Evolutionary conservation across 2,888 invertebrate species (phyloP).

Genomic region (Trachelus troglodyta): DNA sequence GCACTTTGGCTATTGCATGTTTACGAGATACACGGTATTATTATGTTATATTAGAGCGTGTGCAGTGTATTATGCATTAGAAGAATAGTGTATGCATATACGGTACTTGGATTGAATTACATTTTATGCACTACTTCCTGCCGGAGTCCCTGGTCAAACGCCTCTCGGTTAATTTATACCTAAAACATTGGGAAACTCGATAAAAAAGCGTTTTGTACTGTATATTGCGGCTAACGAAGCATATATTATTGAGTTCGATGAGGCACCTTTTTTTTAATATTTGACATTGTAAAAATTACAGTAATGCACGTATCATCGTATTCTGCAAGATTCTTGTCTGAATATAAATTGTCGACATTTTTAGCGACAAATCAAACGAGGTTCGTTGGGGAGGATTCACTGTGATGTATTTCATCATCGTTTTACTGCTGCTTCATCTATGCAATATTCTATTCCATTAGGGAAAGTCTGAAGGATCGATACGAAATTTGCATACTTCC

Average conservation of each 20-base stretch:
- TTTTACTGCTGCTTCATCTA: background rate
- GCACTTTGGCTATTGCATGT: constrained; percentile 6
- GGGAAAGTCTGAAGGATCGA: background rate
- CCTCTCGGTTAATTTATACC: background rate
- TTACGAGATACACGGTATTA: constrained; percentile 4
- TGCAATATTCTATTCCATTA: background rate
- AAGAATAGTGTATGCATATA: constrained; percentile 2
- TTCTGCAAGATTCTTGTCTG: background rate
- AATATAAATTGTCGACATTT: background rate
- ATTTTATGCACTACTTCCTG: constrained; percentile 23
- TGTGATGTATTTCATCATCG: background rate
- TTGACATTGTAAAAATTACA: too few species aligned
- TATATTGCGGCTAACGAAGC: background rate
- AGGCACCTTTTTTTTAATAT: background rate
- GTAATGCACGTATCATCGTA: background rate
- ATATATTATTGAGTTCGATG: background rate
- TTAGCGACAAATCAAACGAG: background rate
- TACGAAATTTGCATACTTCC: background rate
- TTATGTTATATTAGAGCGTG: constrained; percentile 12
- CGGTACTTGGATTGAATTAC: constrained; percentile 20
- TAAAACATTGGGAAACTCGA: background rate
- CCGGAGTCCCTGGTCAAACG: background rate
- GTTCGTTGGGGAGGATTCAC: background rate
- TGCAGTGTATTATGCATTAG: constrained; percentile 2
- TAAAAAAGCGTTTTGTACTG: background rate